Percentiles rank a stretch among this genome's conserved stretches.
Evolutionary conservation across 2,113 vertebrate genomes (phyloP).

Genomic region (Tragelaphus imberbis): DNA sequence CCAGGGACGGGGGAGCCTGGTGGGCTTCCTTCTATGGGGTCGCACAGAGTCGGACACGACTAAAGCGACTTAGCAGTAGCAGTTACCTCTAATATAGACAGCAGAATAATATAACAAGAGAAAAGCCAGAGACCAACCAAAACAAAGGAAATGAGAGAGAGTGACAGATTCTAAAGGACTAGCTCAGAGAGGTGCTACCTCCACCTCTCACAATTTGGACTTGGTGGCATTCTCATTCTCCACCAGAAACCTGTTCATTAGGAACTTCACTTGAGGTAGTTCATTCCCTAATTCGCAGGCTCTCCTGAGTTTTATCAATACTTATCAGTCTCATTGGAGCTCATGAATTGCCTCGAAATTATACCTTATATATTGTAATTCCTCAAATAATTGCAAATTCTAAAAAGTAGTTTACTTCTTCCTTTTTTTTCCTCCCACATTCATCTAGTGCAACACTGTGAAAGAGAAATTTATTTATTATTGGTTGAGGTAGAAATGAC

Average conservation of each 20-base stretch:
- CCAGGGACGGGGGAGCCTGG: too few species aligned
- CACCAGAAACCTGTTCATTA: rapidly evolving
- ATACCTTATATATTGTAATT: neutral
- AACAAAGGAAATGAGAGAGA: neutral
- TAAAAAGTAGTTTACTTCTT: neutral
- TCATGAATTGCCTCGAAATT: neutral
- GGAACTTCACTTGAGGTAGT: neutral
- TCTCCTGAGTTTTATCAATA: neutral
- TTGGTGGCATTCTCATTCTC: neutral
- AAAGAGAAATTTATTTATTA: neutral
- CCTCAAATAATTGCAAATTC: neutral
- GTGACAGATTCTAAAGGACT: neutral
- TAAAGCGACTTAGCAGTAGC: too few species aligned
- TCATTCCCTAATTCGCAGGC: neutral
- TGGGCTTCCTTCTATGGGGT: too few species aligned
- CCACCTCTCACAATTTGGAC: rapidly evolving
- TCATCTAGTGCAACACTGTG: neutral
- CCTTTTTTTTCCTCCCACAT: neutral
- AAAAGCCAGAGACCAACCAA: neutral
- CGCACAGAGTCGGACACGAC: too few species aligned
- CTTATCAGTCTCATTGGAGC: neutral
- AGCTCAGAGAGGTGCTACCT: rapidly evolving
- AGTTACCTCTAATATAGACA: neutral
- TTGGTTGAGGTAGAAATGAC: neutral
- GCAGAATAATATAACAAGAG: neutral